Evolutionary conservation across 2,797 vertebrate genomes (phyloP).

Genomic region (Muraenolepis orangiensis): DNA sequence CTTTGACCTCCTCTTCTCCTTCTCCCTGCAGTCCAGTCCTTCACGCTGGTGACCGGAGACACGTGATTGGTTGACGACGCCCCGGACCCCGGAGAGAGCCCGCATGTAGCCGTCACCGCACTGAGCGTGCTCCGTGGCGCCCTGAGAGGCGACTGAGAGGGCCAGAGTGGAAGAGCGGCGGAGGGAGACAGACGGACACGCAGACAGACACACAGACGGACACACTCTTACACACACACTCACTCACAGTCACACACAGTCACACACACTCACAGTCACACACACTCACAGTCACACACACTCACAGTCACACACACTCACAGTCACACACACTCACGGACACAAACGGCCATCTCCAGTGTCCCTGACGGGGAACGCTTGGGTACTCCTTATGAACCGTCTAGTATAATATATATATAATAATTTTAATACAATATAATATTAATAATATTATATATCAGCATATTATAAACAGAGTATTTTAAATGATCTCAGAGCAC

Average conservation of each 20-base stretch:
- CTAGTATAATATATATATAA: conserved; percentile 11
- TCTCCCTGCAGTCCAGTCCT: conserved; percentile 50
- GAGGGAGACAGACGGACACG: neutral
- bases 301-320: conserved; percentile 13
- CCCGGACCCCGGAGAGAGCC: conserved; percentile 30
- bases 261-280: neutral
- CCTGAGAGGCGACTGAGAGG: conserved; percentile 33
- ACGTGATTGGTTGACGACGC: conserved; percentile 58
- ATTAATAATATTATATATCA: too few relatives aligned
- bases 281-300: neutral
- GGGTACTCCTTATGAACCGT: conserved; percentile 28
- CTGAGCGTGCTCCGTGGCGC: conserved; percentile 50
- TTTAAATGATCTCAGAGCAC: too few relatives aligned
- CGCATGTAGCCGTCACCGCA: conserved; percentile 56
- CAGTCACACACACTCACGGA: conserved; percentile 16
- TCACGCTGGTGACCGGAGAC: conserved; percentile 61
- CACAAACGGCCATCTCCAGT: conserved; percentile 3
- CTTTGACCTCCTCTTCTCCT: neutral
- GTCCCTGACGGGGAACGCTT: neutral
- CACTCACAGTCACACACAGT: neutral
- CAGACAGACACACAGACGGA: neutral
- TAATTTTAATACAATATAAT: too few relatives aligned
- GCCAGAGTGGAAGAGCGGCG: neutral
- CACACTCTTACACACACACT: too few relatives aligned
- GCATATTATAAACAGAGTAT: conserved; percentile 33